phyloP scores from a whole-genome alignment of 1,140 invertebrate species.

The Glomeris maerens region DNA sequence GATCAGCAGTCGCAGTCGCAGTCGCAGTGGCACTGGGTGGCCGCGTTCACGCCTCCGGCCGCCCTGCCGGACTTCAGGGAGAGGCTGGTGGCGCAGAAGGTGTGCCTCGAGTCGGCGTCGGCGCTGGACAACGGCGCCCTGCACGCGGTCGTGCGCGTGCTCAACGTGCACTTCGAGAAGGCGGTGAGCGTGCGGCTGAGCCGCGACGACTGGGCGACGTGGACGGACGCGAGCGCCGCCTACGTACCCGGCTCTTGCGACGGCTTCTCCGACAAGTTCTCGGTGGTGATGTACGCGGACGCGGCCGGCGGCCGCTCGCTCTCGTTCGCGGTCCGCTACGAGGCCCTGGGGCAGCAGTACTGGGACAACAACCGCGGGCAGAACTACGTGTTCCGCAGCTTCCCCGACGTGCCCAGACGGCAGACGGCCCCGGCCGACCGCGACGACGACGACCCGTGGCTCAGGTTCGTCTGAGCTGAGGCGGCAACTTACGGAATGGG shows the following conservation, averaged over 20 bases:
- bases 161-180: conserved; percentile 84
- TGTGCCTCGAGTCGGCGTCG: conserved; percentile 70
- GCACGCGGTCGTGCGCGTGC: conserved; percentile 68
- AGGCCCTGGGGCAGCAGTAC: conserved; percentile 62
- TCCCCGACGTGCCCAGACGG: too few species aligned
- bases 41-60: conserved; percentile 70
- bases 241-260: conserved; percentile 82
- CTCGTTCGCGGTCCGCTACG: conserved; percentile 67
- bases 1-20: conserved; percentile 26
- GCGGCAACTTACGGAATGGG: too few species aligned
- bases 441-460: too few species aligned
- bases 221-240: conserved; percentile 54
- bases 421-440: too few species aligned
- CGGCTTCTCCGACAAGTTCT: conserved; percentile 69
- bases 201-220: conserved; percentile 68
- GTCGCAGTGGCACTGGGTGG: conserved; percentile 46
- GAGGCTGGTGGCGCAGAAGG: conserved; percentile 49
- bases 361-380: conserved; percentile 78
- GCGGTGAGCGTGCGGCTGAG: conserved; percentile 73
- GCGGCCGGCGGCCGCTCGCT: conserved; percentile 55
- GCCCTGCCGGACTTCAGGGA: conserved; percentile 60
- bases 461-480: too few species aligned
- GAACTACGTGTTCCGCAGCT: conserved; percentile 72
- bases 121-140: conserved; percentile 54
- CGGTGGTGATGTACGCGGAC: conserved; percentile 42